These are phyloP conservation scores for Lepidochrysops patricia DNA, from an alignment of 2,888 invertebrate genomes.

Conservation along the genomic window DNA sequence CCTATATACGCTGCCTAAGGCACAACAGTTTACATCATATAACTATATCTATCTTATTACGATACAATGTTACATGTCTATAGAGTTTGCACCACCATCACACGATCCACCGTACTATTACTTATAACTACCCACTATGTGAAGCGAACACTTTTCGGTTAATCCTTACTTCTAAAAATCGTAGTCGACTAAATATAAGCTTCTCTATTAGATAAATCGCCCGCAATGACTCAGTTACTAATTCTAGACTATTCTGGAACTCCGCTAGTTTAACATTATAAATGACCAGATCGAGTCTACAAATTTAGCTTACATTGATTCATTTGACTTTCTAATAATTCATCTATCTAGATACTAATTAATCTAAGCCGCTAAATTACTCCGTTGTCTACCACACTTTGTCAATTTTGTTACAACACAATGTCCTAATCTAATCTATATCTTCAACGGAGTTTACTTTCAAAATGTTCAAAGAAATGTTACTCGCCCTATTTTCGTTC, in stretches of 20 bases:
- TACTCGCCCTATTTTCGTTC: conserved; percentile 68
- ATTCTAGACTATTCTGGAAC: conserved; percentile 49
- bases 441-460: conserved; percentile 45
- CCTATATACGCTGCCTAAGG: conserved; percentile 46
- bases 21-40: conserved; percentile 42
- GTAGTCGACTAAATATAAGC: conserved; percentile 41
- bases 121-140: conserved; percentile 25
- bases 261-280: conserved; percentile 48
- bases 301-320: conserved; percentile 41
- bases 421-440: conserved; percentile 60
- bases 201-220: conserved; percentile 53
- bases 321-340: conserved; percentile 45
- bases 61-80: conserved; percentile 52
- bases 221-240: conserved; percentile 45
- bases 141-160: conserved; percentile 29
- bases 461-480: conserved; percentile 56
- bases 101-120: conserved; percentile 33
- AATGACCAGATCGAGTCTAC: conserved; percentile 54
- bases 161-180: conserved; percentile 28
- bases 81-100: conserved; percentile 72
- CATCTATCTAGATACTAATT: conserved; percentile 55
- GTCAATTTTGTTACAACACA: conserved; percentile 37
- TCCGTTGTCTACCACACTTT: conserved; percentile 55
- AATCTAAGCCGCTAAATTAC: conserved; percentile 53
- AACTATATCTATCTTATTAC: conserved; percentile 52